Conservation (phyloP, 2,797 vertebrate species). For the Notoglanidium macrostoma region DNA sequence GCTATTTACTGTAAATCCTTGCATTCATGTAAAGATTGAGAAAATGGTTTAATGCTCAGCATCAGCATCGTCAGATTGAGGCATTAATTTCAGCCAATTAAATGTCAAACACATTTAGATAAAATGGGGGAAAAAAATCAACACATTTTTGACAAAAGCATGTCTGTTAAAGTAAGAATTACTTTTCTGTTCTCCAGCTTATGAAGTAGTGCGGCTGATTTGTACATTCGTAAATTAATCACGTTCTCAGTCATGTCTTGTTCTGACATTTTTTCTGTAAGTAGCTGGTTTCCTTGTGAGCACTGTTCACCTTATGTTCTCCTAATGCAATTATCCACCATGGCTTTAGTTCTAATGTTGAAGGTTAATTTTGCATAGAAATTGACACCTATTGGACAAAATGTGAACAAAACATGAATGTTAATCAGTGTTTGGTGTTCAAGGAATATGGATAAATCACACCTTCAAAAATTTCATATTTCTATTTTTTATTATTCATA, state of each 20-base stretch:
- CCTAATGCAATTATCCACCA: neutral
- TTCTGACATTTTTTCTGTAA: neutral
- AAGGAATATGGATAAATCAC: neutral
- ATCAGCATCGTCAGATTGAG: neutral
- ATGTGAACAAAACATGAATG: neutral
- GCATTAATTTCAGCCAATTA: neutral
- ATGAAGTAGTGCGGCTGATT: neutral
- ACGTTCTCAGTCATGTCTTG: neutral
- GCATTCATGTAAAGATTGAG: neutral
- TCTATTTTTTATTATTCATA: no score
- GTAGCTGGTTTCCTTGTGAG: neutral
- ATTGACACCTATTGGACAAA: neutral
- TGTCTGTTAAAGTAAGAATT: neutral
- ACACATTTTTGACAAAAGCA: no score
- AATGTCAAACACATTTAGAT: neutral
- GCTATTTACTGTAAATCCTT: neutral
- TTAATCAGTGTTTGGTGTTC: neutral
- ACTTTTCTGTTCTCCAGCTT: neutral
- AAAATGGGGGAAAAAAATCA: neutral
- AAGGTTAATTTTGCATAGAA: neutral
- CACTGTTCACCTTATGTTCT: neutral
- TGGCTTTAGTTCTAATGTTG: neutral
- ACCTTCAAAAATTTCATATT: no score
- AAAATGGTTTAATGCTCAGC: neutral
- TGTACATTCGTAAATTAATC: neutral